Percentiles rank a stretch among this genome's conserved stretches.
Evolutionary conservation across 2,113 vertebrate species (phyloP).

Genomic region (Pterocles gutturalis): DNA sequence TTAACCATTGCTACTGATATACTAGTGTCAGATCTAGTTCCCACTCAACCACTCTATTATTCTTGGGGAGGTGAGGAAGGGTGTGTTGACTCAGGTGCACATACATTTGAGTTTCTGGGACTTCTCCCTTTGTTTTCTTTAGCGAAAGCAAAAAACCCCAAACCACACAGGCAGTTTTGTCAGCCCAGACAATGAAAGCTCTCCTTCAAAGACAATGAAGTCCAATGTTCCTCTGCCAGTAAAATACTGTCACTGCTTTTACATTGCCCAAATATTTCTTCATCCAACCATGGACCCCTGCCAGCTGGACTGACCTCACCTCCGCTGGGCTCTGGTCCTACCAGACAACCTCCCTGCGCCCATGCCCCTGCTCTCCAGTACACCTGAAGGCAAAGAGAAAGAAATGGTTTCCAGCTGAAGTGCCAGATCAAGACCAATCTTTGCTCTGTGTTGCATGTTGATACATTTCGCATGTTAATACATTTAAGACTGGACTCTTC

Average conservation of each 20-base stretch:
- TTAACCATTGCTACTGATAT: neutral
- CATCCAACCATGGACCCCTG: neutral
- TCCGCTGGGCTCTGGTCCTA: neutral
- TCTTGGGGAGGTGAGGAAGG: neutral
- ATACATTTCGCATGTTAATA: no score
- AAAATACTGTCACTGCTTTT: neutral
- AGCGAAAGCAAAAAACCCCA: neutral
- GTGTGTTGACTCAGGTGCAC: neutral
- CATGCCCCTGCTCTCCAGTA: neutral
- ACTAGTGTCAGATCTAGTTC: neutral
- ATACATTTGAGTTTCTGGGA: neutral
- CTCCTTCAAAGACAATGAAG: neutral
- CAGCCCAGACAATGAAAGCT: neutral
- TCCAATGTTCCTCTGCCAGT: neutral
- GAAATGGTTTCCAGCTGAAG: neutral
- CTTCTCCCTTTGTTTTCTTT: neutral
- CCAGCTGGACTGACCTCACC: neutral
- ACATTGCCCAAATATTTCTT: neutral
- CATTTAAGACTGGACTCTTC: neutral
- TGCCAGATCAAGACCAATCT: neutral
- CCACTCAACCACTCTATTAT: neutral
- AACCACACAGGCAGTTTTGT: neutral
- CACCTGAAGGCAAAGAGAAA: neutral
- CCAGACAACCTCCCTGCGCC: neutral
- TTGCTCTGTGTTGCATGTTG: neutral